Conservation (phyloP, 1,140 invertebrate genomes). For the Drosophila ogumai region DNA sequence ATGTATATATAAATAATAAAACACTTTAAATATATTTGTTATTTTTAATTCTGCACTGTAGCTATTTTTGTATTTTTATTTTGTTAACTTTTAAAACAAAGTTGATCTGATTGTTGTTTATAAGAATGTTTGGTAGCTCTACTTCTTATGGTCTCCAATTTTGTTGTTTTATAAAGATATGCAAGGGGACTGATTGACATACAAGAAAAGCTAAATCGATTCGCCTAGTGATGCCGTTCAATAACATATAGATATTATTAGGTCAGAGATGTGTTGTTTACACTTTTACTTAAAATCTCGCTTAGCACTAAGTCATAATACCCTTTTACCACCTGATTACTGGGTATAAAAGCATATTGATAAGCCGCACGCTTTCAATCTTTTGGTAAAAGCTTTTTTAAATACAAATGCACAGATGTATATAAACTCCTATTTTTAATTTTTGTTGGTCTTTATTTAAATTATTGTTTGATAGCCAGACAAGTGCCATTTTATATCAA, state of each 20-base stretch:
- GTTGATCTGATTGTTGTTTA: no score
- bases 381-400: not conserved
- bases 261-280: not conserved
- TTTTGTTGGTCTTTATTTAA: slow-evolving; percentile 37
- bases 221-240: not conserved
- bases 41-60: no score
- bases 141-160: no score
- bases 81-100: no score
- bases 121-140: no score
- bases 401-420: not conserved
- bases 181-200: no score
- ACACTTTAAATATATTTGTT: no score
- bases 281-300: not conserved
- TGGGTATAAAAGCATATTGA: slow-evolving; percentile 4
- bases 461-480: no score
- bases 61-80: no score
- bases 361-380: not conserved
- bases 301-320: not conserved
- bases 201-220: not conserved
- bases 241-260: not conserved
- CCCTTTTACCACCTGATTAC: not conserved
- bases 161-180: no score
- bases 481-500: no score
- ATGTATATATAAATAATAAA: no score
- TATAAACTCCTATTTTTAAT: not conserved